Evolutionary conservation across 2,888 invertebrate species (phyloP), one percentile per base, ranked within the genome.

Genomic region (Pediacus dermestoides): DNA sequence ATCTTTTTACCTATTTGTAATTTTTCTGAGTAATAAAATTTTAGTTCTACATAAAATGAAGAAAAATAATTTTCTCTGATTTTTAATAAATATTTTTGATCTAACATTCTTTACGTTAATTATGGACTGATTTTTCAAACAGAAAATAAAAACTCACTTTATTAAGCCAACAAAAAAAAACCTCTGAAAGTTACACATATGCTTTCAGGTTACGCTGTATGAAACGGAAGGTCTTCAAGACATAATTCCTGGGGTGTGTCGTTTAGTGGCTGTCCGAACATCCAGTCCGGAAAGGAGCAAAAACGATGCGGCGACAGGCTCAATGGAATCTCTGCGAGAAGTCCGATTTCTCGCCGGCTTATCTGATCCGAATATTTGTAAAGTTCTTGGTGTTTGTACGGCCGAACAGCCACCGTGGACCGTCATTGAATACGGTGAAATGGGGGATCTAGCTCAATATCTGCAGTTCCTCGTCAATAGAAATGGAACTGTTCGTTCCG

Each of bases 361-460:
- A 42, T 74, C 75, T 46, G 82, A 85, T 64, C 74, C 79, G 12
- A 82, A 82, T 65, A 72, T 85, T 42, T 81, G 81, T 34, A 73
- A 77, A 48, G 70, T 83, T 37, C 67, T 85, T 46, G 82, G 77
- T 26, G 75, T 82, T 37, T 70, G 69, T 43, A 74, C 77, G 3
- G 66, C 69, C 13, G 76, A 77, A 52, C 76, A 77, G 48, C 80
- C 81, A 1, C 76, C 80, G 35, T 80, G 82, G 74, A 79, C 81
- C 57, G 75, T 85, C 34, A 76, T 82, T 51, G 85, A 86, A 67
- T 84, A 84, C 67, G 80, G 82, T 63, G 81, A 82, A 56, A 78
- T 81, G 60, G 85, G 85, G 6, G 85, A 86, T 67, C 74, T 86
- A 43, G 78, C 81, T 54, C 81, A 83, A 64, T 82, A 82, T 67